Evolutionary conservation across 2,113 vertebrate genomes (phyloP), one percentile per base, ranked within the genome.

Genomic region (Phalacrocorax pelagicus): DNA sequence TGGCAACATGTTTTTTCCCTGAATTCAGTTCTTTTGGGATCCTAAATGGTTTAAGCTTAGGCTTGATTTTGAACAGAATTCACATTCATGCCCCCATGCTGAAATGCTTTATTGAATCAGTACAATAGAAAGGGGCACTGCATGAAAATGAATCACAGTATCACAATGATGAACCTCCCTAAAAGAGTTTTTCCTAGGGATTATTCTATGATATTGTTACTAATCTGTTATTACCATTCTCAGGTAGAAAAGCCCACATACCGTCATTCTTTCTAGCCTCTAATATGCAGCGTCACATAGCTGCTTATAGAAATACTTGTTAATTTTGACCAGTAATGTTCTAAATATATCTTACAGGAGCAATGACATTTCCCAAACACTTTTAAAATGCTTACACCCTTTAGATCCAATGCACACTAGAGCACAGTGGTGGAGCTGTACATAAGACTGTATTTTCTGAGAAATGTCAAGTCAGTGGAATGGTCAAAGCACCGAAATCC

Each of bases 1-100:
- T 73, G 32, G 19, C 3, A 65, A 16, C 1, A 0, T 26, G 15
- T 0, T 3, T 12, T 38, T 62, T 32, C 18, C 36, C 66, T 30
- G 34, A 78, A 49, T 62, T 93, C 42, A 59, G 57, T 8, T 5
- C 17, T 49, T 92, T 69, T 63, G 21, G 13, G 11, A 52, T 47
- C 32, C 44, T 58, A 5, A 38, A 26, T 18, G 9, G 10, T 72
- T 86, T 86, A 81, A 70, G 15, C 8, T 72, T 72, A 30, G 40
- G 21, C 19, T 40, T 77, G 58, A 20, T 71, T 71, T 92, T 77
- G 32, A 65, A 55, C 1, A 9, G 42, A 75, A 71, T 51, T 88
- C 57, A 21, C 32, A 46, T 38, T 36, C 15, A 2, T 51, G 14
- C 6, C 21, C 40, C 38, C 38, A 32, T 65, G 66, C 57, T 85